A percentile compares a stretch with the other conserved stretches of the same genome.
Conservation (phyloP, 2,888 invertebrate species). For the Gryllus longicercus region DNA sequence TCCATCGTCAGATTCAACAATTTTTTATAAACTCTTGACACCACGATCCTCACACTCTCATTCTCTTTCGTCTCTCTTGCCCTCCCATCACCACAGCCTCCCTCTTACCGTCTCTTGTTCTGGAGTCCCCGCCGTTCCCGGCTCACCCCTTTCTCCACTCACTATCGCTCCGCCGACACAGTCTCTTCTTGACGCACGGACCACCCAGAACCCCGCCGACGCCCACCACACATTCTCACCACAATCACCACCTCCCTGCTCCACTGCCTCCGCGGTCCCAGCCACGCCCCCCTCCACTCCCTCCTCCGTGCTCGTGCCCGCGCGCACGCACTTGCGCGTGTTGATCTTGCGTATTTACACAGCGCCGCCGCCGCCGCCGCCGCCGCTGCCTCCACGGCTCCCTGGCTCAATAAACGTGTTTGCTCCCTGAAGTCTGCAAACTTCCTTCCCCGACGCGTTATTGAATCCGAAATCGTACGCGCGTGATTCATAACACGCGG, state of each 20-base stretch:
- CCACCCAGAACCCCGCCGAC: no score
- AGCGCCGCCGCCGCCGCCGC: background rate
- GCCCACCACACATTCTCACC: no score
- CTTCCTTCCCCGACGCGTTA: background rate
- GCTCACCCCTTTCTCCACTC: background rate
- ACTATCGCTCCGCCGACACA: background rate
- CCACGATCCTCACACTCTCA: no score
- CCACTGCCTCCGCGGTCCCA: background rate
- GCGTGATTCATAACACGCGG: conserved; percentile 6
- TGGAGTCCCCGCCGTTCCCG: background rate
- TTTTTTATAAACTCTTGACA: no score
- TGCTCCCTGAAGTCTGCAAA: conserved; percentile 6
- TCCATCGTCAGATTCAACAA: no score
- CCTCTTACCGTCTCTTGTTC: no score
- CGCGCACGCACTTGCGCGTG: background rate
- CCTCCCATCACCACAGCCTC: no score
- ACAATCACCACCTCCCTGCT: no score
- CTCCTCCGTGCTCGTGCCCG: background rate
- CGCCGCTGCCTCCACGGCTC: background rate
- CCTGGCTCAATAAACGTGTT: conserved; percentile 6
- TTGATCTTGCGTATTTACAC: conserved; percentile 9
- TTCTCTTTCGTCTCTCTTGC: no score
- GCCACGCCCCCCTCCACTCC: background rate
- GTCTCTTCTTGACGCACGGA: no score
- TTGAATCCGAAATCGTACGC: conserved; percentile 17